phyloP scores from a whole-genome alignment of 2,797 vertebrate species.

The Cuculus canorus region DNA sequence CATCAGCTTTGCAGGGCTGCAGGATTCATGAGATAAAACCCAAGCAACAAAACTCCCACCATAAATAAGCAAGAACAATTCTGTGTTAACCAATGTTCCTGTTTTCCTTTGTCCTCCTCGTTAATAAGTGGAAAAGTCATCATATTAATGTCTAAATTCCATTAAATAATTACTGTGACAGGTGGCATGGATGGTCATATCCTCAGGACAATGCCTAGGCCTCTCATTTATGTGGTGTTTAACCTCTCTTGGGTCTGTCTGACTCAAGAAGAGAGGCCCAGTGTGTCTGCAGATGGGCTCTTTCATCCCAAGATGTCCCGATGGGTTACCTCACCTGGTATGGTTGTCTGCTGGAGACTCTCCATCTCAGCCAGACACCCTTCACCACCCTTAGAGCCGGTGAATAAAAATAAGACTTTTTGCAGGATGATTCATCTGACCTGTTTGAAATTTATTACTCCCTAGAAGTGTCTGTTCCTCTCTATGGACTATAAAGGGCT shows the following conservation, averaged over 20 bases:
- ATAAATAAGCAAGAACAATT: neutral
- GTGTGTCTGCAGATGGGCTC: neutral
- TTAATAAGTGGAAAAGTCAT: neutral
- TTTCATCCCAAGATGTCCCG: neutral
- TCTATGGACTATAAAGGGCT: neutral
- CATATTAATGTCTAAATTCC: neutral
- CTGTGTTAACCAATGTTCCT: neutral
- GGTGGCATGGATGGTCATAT: accelerated
- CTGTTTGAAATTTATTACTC: neutral
- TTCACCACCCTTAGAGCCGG: neutral
- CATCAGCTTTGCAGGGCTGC: neutral
- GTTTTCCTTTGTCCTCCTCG: neutral
- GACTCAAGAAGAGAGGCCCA: neutral
- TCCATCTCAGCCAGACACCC: neutral
- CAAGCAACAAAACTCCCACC: neutral
- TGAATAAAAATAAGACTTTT: accelerated
- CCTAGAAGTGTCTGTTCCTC: neutral
- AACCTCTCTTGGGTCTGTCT: neutral
- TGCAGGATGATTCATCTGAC: neutral
- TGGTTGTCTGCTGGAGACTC: neutral
- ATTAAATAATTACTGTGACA: neutral
- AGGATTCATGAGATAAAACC: accelerated
- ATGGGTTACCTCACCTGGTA: neutral
- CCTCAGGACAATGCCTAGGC: neutral
- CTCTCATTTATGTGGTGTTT: neutral